Evolutionary conservation across 2,113 vertebrate genomes (phyloP), one percentile per base, ranked within the genome.

Genomic region (Puffinus mauretanicus): DNA sequence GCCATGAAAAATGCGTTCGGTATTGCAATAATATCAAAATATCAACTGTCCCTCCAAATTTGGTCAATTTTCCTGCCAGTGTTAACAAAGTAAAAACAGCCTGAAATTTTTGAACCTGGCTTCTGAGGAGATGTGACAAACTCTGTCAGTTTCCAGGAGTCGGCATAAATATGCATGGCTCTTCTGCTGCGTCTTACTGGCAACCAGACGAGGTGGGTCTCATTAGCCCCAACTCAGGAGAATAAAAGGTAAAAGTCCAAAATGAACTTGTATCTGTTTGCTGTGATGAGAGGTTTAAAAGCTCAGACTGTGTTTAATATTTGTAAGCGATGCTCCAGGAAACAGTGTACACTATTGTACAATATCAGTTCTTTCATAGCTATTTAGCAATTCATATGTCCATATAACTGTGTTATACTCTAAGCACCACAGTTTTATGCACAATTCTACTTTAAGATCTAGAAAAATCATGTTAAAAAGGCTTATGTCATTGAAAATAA

Each of bases 141-240:
- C 30, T 71, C 27, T 78, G 72, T 49, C 36, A 40, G 34, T 93
- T 92, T 97, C 57, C 81, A 79, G 30, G 34, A 86, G 64, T 18
- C 47, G 69, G 44, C 76, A 84, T 96, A 94, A 88, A 96, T 93
- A 94, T 91, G 72, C 65, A 82, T 57, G 57, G 40, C 30, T 47
- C 21, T 82, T 96, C 86, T 86, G 51, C 55, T n/a, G 78, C 46
- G 52, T 72, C 82, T 46, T 86, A 49, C 62, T 55, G 75, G 66
- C 60, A 92, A 5, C 55, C 72, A 52, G 72, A 73, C 67, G 0
- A 44, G 20, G 92, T 78, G 55, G 67, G 30, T 93, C 55, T 95
- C 82, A 75, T 94, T 94, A 96, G 38, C 64, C 80, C n/a, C 80
- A 94, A 7, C 47, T 71, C 65, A 25, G 26, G 55, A 94, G 36